Evolutionary conservation across 2,888 invertebrate genomes (phyloP), one percentile per base, ranked within the genome.

Genomic region (Oscheius sp.): DNA sequence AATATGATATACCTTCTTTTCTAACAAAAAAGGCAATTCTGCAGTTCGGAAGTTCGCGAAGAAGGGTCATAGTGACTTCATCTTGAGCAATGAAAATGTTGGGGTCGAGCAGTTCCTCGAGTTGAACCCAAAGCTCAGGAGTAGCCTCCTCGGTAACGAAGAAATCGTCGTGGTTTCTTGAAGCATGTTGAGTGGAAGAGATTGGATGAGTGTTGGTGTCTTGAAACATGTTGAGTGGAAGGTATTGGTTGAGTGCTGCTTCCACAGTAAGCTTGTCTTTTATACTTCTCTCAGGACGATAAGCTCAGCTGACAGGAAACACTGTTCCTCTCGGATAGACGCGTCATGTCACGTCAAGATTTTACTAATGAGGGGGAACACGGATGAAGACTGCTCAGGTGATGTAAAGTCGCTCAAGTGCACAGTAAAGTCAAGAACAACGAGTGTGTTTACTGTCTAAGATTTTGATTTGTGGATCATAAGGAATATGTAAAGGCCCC

Each of bases 91-190:
- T 63, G 29, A 63, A 63, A 29, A 63, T 50, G 1, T 63, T 21
- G 21, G 21, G 29, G 11, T 63, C 63, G 10, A 63, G 48, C 0
- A 63, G 42, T 11, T 63, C 63, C 29, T 63, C 63, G 11, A 63
- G 63, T 29, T 63, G 63, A 47, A 0, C 11, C 63, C 63, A 63
- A 11, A 63, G 48, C 32, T 63, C 63, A 21, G 63, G 50, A 48
- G 63, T 63, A 21, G 21, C 29, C 48, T 63, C 50, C 63, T 63
- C 63, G 13, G 63, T 63, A 35, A 60, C 63, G 29, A 47, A 48
- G 29, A 47, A 63, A 32, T 63, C 48, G n/a, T 63, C 63, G n/a
- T 7, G 47, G 48, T n/a, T 13, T 63, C 63, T 47, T 47, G 42
- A 42, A 32, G 21, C 63, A 63, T 63, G 21, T 13, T 63, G 11